phyloP scores from a whole-genome alignment of 2,888 invertebrate species.

The Nephrocerus scutellatus region DNA sequence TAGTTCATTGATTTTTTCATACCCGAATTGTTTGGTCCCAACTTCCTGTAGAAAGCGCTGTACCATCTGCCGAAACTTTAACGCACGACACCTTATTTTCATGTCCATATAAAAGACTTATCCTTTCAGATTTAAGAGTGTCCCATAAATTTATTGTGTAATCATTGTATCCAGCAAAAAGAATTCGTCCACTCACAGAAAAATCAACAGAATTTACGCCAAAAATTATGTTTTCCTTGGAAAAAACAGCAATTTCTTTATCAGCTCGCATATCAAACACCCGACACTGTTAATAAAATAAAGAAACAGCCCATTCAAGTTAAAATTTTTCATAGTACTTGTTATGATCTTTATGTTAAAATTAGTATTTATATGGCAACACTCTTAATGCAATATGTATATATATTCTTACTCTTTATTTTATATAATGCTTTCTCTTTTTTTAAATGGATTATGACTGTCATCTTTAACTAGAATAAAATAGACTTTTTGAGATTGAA shows the following conservation, averaged over 20 bases:
- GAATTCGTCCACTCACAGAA: slow-evolving; percentile 86
- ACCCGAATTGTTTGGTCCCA: slow-evolving; percentile 93
- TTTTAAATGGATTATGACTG: too few relatives aligned
- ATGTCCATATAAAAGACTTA: slow-evolving; percentile 88
- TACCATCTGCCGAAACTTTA: slow-evolving; percentile 94
- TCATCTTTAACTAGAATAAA: too few relatives aligned
- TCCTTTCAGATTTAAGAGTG: slow-evolving; percentile 84
- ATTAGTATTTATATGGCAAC: too few relatives aligned
- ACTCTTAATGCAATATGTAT: too few relatives aligned
- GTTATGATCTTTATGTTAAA: too few relatives aligned
- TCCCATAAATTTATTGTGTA: slow-evolving; percentile 99
- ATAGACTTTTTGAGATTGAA: too few relatives aligned
- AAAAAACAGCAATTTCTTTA: slow-evolving; percentile 91
- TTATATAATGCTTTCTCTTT: too few relatives aligned
- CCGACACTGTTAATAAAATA: slow-evolving; percentile 64
- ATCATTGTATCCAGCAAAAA: slow-evolving; percentile 98
- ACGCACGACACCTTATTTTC: slow-evolving; percentile 91
- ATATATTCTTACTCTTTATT: too few relatives aligned
- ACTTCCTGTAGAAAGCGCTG: slow-evolving; percentile 92
- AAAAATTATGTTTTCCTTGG: slow-evolving; percentile 95
- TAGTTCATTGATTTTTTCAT: too few relatives aligned
- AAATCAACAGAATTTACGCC: slow-evolving; percentile 97
- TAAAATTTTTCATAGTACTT: slow-evolving; percentile 1
- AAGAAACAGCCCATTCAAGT: too few relatives aligned
- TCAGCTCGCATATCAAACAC: slow-evolving; percentile 96